Base-by-base conservation (phyloP, 2,888 invertebrate genomes). In the Onthophagus sagittarius region DNA sequence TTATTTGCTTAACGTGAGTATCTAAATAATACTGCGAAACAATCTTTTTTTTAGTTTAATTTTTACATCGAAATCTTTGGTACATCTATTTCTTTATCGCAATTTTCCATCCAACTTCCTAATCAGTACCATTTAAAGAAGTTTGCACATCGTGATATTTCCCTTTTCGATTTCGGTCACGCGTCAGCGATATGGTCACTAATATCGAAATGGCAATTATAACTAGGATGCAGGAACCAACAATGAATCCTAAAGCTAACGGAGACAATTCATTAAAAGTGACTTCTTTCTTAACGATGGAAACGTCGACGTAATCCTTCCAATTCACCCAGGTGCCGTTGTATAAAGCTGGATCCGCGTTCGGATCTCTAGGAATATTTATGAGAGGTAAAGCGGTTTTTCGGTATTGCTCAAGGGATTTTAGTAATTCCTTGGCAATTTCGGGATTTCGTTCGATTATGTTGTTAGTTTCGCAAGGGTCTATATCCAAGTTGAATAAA, bases 311-410 rank as follows among this genome's bases (percentile, higher is more conserved):
- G 86, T 88, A 88, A 78, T 90, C 89, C 78, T 84, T 82, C 91
- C 90, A 91, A 77, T 85, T 86, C 0, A 86, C 85, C 91, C 91
- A 91, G 0, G 87, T 87, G 71, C 86, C 85, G 71, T 88, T 86
- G 85, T 88, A 89, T 5, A 84, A 77, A 0, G 78, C 78, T 0
- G 91, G 90, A 83, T 90, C 85, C 0, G 88, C 87, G 0, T 83
- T 83, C 0, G 84, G 82, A 76, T 88, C 87, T 0, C 82, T 78
- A 0, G 86, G 84, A 0, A 85, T 77, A 74, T 89, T 89, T 72
- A 84, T 84, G 0, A 88, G 84, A 0, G 84, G 81, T 13, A 87
- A 71, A 0, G 87, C 85, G 0, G 85, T 85, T 64, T 82, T 78
- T n/a, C 86, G 83, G 73, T 86, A 84, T 13, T 85, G 83, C 6